These are phyloP conservation scores for Abramis brama DNA, from an alignment of 2,113 vertebrate genomes.

Conservation along the genomic window DNA sequence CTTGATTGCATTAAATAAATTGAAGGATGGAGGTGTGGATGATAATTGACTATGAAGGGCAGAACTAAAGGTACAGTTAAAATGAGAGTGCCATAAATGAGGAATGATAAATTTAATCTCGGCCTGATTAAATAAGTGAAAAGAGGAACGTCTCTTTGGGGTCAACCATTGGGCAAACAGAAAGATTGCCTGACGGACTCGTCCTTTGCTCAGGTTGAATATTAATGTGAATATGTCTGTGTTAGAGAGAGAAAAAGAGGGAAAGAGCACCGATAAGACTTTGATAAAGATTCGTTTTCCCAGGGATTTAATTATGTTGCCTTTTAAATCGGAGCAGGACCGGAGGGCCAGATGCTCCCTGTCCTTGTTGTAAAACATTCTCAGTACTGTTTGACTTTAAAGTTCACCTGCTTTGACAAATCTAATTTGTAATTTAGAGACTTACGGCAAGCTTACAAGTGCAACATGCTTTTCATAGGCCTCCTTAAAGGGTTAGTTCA, in stretches of 20 bases:
- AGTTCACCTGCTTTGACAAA: conserved; percentile 6
- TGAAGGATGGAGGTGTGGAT: conserved; percentile 34
- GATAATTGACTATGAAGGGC: conserved; percentile 53
- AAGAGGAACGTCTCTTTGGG: conserved; percentile 46
- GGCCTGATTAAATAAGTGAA: conserved; percentile 61
- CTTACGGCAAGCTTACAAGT: neutral
- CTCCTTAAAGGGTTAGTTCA: neutral
- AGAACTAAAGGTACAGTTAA: conserved; percentile 54
- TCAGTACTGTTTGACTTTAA: conserved; percentile 43
- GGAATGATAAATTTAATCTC: conserved; percentile 62
- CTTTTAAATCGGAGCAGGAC: conserved; percentile 50
- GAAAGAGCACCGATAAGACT: conserved; percentile 55
- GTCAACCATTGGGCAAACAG: conserved; percentile 41
- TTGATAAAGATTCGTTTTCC: conserved; percentile 58
- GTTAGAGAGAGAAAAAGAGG: neutral
- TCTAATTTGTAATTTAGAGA: conserved; percentile 7
- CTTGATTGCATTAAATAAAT: conserved; percentile 52
- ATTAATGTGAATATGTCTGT: conserved; percentile 37
- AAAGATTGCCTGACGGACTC: conserved; percentile 50
- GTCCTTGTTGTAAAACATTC: conserved; percentile 51
- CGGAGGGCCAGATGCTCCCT: conserved; percentile 30
- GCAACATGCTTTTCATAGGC: neutral
- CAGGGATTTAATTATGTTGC: conserved; percentile 56
- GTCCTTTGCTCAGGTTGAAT: conserved; percentile 37
- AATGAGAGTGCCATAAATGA: conserved; percentile 52